These are phyloP conservation scores for Hirtodrosophila histrioides DNA, from an alignment of 2,888 invertebrate genomes.

Conservation along the genomic window DNA sequence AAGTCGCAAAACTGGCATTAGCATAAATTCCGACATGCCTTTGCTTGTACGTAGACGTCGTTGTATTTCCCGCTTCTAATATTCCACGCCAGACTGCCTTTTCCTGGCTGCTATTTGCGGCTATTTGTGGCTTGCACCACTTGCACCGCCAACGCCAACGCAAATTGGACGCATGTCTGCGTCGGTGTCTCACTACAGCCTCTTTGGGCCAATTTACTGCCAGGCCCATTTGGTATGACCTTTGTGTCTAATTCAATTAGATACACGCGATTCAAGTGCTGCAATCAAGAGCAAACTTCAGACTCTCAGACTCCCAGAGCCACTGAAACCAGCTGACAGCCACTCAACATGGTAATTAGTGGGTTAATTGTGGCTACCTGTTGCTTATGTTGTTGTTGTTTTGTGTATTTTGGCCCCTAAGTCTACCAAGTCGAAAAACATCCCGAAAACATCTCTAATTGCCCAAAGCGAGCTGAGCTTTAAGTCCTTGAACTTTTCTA, in stretches of 20 bases:
- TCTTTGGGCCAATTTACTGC: conserved; percentile 26
- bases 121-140: no score
- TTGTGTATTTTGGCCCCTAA: background rate
- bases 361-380: conserved; percentile 22
- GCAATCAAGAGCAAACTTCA: conserved; percentile 21
- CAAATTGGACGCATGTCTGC: conserved; percentile 22
- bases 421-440: conserved; percentile 10
- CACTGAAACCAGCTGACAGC: conserved; percentile 38
- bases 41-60: conserved; percentile 9
- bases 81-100: conserved; percentile 51
- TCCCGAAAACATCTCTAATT: conserved; percentile 21
- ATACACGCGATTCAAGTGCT: conserved; percentile 46
- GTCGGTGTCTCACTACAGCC: conserved; percentile 1
- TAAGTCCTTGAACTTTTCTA: conserved; percentile 7
- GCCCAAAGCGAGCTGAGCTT: conserved; percentile 1
- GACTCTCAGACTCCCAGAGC: conserved; percentile 9
- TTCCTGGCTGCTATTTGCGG: conserved; percentile 34
- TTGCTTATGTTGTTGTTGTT: conserved; percentile 21
- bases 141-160: conserved; percentile 22
- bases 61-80: conserved; percentile 44
- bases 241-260: conserved; percentile 71
- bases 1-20: conserved; percentile 53
- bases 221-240: conserved; percentile 63
- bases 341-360: conserved; percentile 56
- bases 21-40: conserved; percentile 52